Evolutionary conservation across 2,113 vertebrate species (phyloP).

Genomic region (Myiozetetes cayanensis): DNA sequence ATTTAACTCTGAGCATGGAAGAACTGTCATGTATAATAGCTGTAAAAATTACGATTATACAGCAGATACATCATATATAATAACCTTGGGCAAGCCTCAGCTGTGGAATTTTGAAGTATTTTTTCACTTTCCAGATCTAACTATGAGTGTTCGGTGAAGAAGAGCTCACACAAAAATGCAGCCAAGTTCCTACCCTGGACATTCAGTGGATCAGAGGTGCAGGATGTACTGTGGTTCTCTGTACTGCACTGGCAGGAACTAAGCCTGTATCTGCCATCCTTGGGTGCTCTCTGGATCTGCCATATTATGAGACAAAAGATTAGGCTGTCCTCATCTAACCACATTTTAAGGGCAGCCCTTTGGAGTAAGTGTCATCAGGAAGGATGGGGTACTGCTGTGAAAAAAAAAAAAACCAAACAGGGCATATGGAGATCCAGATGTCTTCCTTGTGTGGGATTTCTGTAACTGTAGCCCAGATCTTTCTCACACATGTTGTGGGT

Average conservation of each 20-base stretch:
- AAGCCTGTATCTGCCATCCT: neutral
- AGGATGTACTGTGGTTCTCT: neutral
- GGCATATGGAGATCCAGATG: accelerated
- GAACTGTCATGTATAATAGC: neutral
- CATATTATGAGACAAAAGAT: accelerated
- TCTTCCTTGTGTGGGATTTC: neutral
- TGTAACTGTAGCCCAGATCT: neutral
- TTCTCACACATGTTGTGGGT: neutral
- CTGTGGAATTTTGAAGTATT: neutral
- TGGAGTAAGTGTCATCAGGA: neutral
- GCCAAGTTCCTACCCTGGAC: accelerated
- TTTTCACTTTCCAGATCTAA: neutral
- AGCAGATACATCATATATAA: neutral
- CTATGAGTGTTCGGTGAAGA: neutral
- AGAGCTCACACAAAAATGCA: neutral
- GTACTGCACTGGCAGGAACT: accelerated
- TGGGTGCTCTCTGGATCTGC: neutral
- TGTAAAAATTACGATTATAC: constrained; percentile 5
- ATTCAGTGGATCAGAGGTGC: neutral
- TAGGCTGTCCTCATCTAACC: accelerated
- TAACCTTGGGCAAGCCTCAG: neutral
- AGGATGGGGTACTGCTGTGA: accelerated
- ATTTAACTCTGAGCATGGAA: neutral
- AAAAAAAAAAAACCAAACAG: neutral
- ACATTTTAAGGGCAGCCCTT: neutral